Evolutionary conservation across 2,113 vertebrate genomes (phyloP).

Genomic region (Cyanoramphus novaezelandiae): DNA sequence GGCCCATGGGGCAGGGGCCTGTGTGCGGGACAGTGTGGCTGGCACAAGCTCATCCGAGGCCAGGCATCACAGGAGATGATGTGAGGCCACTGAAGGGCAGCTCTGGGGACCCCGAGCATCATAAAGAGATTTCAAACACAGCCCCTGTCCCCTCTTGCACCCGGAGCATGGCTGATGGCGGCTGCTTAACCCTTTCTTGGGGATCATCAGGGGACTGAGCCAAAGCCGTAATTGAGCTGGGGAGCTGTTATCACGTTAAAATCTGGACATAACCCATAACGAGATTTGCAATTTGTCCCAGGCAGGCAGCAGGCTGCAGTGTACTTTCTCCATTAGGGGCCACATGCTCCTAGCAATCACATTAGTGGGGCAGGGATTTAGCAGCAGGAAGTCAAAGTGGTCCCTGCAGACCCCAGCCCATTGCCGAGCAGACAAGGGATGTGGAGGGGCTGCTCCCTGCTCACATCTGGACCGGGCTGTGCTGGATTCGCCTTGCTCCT

Average conservation of each 20-base stretch:
- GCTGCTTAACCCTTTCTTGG: not conserved
- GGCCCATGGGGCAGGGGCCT: not conserved
- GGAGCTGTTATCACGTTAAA: slow-evolving; percentile 11
- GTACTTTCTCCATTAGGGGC: slow-evolving; percentile 27
- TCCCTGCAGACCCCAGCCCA: slow-evolving; percentile 1
- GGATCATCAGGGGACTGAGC: not conserved
- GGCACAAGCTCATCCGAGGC: rapidly evolving
- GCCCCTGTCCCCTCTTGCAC: not conserved
- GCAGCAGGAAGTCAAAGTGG: slow-evolving; percentile 18
- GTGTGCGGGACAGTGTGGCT: rapidly evolving
- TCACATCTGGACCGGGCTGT: not conserved
- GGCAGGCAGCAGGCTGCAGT: slow-evolving; percentile 45
- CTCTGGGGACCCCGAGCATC: not conserved
- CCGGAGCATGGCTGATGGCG: not conserved
- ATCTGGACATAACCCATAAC: slow-evolving; percentile 13
- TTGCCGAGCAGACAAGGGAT: not conserved
- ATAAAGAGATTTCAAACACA: not conserved
- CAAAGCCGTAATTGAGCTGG: not conserved
- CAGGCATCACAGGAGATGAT: not conserved
- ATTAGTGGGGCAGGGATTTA: slow-evolving; percentile 44
- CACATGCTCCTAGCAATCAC: not conserved
- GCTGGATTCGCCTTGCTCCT: not conserved
- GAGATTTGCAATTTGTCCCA: slow-evolving; percentile 63
- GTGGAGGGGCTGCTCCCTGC: not conserved
- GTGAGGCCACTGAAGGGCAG: not conserved